A percentile compares a stretch with the other conserved stretches of the same genome.
phyloP scores from a whole-genome alignment of 2,797 vertebrate species.

The Labeo calbasu region DNA sequence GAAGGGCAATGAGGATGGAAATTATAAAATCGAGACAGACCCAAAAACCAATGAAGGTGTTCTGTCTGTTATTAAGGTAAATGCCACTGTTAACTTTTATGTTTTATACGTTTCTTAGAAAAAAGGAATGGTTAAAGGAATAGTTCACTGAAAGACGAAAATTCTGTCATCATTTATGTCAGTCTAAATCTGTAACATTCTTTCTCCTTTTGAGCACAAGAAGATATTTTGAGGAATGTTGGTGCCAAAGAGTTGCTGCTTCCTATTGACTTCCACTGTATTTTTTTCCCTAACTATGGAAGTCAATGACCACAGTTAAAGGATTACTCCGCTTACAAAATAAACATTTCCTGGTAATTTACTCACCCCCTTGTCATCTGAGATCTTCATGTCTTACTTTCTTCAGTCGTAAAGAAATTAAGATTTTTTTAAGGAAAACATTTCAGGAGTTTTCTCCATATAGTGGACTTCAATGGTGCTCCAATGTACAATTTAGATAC shows the following conservation, averaged over 20 bases:
- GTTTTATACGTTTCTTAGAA: neutral
- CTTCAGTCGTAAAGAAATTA: no score
- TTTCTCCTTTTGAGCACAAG: neutral
- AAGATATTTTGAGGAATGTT: neutral
- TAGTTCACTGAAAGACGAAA: neutral
- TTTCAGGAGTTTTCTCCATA: no score
- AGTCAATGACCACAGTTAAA: neutral
- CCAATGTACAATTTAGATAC: no score
- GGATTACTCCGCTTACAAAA: no score
- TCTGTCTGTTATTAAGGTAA: constrained; percentile 82
- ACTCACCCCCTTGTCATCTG: no score
- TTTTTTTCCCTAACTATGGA: no score
- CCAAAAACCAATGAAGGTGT: constrained; percentile 82
- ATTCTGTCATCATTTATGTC: neutral
- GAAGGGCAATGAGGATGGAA: constrained; percentile 75
- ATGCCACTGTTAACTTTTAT: neutral
- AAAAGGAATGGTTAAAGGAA: neutral
- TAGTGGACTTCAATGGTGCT: no score
- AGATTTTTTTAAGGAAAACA: no score
- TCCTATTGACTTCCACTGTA: no score
- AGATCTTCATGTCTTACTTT: no score
- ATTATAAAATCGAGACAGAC: constrained; percentile 79
- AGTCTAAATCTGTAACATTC: neutral
- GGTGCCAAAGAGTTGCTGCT: no score
- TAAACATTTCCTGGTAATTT: no score